Evolutionary conservation across 2,113 vertebrate species (phyloP), one percentile per base, ranked within the genome.

Genomic region (Entelurus aequoreus): DNA sequence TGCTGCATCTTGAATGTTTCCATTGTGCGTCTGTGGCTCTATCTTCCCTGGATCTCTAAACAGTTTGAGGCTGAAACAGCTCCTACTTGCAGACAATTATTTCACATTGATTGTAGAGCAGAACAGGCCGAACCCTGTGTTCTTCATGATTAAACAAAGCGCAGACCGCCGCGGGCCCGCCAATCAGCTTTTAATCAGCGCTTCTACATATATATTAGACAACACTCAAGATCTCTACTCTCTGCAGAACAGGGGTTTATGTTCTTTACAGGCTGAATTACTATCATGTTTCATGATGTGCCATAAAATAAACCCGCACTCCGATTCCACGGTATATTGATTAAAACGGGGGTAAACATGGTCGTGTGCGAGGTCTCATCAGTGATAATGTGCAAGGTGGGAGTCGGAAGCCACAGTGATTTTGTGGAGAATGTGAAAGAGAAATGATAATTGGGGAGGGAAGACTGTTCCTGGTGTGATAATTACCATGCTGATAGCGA

Each of bases 381-480:
- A 66, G 62, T 68, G 68, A 65, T 75, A 77, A 79, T 35, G 55
- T 57, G n/a, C 55, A 42, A 40, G 40, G 38, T 9, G 16, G 16
- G 38, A 62, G 60, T 21, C 38, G 28, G 65, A 48, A 46, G 54
- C 62, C 49, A 14, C 66, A 28, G 49, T 46, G 66, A 78, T 76
- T 80, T 71, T 72, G 72, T 63, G 55, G 64, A 79, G 66, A 75
- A 66, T 72, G 63, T 58, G 55, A 70, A 54, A 68, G 60, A 83
- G 70, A 80, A 77, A 81, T 60, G 72, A 59, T 84, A 77, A 88
- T 87, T 74, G 76, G 59, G 66, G 65, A 77, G 74, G 77, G 71
- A 79, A 77, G 72, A 54, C 61, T 75, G 77, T 68, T 66, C 77
- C 79, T 74, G 64, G 58, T 16, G 68, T 54, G 78, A 80, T 84